Evolutionary conservation across 2,797 vertebrate species (phyloP), one percentile per base, ranked within the genome.

Genomic region (Hippopotamyrus pictus): DNA sequence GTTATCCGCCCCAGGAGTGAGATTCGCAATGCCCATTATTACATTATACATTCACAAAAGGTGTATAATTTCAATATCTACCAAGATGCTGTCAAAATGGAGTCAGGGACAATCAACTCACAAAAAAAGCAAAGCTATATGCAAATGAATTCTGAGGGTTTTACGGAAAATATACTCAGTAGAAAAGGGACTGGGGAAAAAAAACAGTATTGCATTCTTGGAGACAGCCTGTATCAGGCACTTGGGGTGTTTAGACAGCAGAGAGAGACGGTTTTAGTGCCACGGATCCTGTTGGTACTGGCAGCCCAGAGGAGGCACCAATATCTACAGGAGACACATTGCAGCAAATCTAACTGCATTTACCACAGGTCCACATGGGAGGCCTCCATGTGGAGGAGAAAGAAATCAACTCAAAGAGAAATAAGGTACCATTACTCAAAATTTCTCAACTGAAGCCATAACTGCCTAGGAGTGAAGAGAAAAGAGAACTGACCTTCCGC

Each of bases 261-360:
- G 8, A 41, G n/a, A 51, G 88, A 54, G 33, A 14, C 2, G 12
- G 44, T 6, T 65, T 19, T 7, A 48, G 85, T 62, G 88, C 90
- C 89, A 73, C 86, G 89, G 69, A 87, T 90, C 90, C 65, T 4
- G 25, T 88, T 87, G 50, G 88, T 62, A 89, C 90, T 11, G 29
- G 37, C 44, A 57, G 19, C 84, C 85, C 37, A 83, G 29, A 65
- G 48, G 12, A 85, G 62, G 83, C 41, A 59, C n/a, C 79, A 88
- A 88, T 41, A 57, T 59, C 33, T 44, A 48, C 46, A 50, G 6
- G 22, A 51, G 29, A 51, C 84, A 86, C 86, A 87, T 7, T 0
- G 7, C 53, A 88, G 17, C 44, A 53, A 88, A 65, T 44, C 41
- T 14, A 65, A 69, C n/a, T 14, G 0, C n/a, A 44, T 69, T 2